Evolutionary conservation across 2,113 vertebrate genomes (phyloP), one percentile per base, ranked within the genome.

Genomic region (Lophura nycthemera): DNA sequence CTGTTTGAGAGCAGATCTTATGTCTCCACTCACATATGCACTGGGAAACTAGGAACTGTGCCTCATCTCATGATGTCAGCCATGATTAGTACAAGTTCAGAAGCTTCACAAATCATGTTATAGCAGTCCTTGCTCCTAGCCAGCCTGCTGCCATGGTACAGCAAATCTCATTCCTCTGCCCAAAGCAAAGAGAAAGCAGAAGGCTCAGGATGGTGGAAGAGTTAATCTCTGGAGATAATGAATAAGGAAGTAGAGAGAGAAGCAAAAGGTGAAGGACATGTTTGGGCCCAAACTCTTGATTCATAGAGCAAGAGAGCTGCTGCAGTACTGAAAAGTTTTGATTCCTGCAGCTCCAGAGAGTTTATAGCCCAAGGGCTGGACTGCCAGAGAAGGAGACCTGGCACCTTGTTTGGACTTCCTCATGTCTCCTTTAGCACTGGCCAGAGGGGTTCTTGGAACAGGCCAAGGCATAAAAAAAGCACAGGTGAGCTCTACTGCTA

Each of bases 391-490:
- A 18, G 3, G 2, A 18, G 13, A 64, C 8, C 17, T 56, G 63
- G 27, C 27, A 86, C 17, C 22, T 32, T 0, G 0, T 27, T 80
- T 54, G 19, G 48, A 25, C 75, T 82, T 88, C 17, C 29, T 60
- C 52, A 11, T 50, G 8, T 61, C 13, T 32, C 10, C 29, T 76
- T 52, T 59, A 45, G 65, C 13, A 12, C 6, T 22, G 10, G 16
- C 16, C 38, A 77, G 57, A 66, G 63, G 66, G 32, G 45, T 7
- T 80, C 43, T 50, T 81, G 25, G 36, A 81, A 29, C 8, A 43
- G 32, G 7, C 50, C n/a, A 40, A 69, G 32, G 29, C 34, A 56
- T 2, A 0, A 7, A 0, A 0, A 19, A 22, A 38, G 7, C 8
- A 24, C 9, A 59, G 18, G 3, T 0, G 2, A 61, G 11, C 5